These are phyloP conservation scores for Lasius fuliginosus DNA, from an alignment of 2,888 invertebrate species.

Conservation along the genomic window DNA sequence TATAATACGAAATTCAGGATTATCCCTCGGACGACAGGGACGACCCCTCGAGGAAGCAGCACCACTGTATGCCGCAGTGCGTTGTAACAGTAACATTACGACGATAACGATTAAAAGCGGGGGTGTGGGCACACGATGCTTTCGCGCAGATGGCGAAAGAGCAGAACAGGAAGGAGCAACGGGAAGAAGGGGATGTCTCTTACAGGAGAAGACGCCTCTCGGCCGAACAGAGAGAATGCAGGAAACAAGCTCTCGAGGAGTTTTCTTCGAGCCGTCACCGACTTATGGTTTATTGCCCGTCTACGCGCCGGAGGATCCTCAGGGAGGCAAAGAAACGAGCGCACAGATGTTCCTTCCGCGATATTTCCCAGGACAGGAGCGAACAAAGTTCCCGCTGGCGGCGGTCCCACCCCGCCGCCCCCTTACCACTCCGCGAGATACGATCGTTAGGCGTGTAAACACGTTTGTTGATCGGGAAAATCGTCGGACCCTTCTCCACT, in stretches of 20 bases:
- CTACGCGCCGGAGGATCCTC: slow-evolving; percentile 70
- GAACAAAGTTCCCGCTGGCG: slow-evolving; percentile 66
- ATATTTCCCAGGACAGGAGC: slow-evolving; percentile 73
- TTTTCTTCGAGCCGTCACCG: slow-evolving; percentile 75
- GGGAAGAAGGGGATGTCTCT: not conserved
- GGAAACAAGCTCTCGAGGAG: slow-evolving; percentile 72
- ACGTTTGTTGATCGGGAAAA: slow-evolving; percentile 60
- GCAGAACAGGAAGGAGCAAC: not conserved
- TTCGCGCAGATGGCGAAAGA: slow-evolving; percentile 23
- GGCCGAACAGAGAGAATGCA: slow-evolving; percentile 39
- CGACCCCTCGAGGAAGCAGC: slow-evolving; percentile 53
- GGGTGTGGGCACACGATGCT: slow-evolving; percentile 21
- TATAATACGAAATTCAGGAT: slow-evolving; percentile 76
- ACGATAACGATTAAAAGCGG: slow-evolving; percentile 81
- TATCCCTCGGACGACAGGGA: slow-evolving; percentile 67
- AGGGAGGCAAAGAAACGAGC: slow-evolving; percentile 73
- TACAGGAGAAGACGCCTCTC: slow-evolving; percentile 13
- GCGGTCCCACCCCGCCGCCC: slow-evolving; percentile 28
- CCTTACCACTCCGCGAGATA: slow-evolving; percentile 44
- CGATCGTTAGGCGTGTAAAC: slow-evolving; percentile 58
- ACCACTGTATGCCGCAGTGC: slow-evolving; percentile 64
- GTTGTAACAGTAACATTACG: slow-evolving; percentile 77
- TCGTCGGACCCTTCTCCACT: slow-evolving; percentile 23
- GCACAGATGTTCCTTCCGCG: slow-evolving; percentile 76
- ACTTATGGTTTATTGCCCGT: slow-evolving; percentile 79